Conservation (phyloP, 2,113 vertebrate species). For the Oreochromis tanganicae region DNA sequence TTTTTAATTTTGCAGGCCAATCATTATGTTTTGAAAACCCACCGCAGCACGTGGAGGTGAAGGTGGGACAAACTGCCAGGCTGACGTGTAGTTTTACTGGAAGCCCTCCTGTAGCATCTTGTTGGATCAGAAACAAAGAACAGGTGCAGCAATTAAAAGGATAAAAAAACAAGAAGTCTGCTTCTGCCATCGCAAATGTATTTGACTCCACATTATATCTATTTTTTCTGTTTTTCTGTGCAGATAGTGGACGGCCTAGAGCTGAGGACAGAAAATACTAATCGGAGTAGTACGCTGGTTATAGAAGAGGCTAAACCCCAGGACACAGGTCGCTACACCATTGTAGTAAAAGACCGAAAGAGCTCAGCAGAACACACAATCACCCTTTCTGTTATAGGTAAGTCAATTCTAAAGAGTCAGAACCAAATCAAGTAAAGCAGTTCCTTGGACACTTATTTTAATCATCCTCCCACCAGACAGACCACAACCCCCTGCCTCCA, state of each 20-base stretch:
- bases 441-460: not conserved
- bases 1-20: slow-evolving; percentile 37
- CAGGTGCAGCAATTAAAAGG: slow-evolving; percentile 49
- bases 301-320: slow-evolving; percentile 56
- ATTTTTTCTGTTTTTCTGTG: not conserved
- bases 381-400: slow-evolving; percentile 73
- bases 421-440: not conserved
- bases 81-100: slow-evolving; percentile 64
- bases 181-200: not conserved
- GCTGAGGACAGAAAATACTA: slow-evolving; percentile 54
- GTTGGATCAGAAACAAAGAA: slow-evolving; percentile 74
- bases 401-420: not conserved
- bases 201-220: not conserved
- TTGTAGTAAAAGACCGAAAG: slow-evolving; percentile 63
- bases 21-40: slow-evolving; percentile 57
- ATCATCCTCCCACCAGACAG: slow-evolving; percentile 50
- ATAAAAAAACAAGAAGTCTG: not conserved
- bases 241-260: slow-evolving; percentile 62
- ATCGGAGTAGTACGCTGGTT: slow-evolving; percentile 60
- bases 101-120: slow-evolving; percentile 66
- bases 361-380: slow-evolving; percentile 66
- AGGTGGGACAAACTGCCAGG: slow-evolving; percentile 48
- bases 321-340: slow-evolving; percentile 69
- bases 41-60: slow-evolving; percentile 57
- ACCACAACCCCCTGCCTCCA: slow-evolving; percentile 71